A percentile compares a stretch with the other conserved stretches of the same genome.
Conservation (phyloP, 2,113 vertebrate species). For the Malurus melanocephalus region DNA sequence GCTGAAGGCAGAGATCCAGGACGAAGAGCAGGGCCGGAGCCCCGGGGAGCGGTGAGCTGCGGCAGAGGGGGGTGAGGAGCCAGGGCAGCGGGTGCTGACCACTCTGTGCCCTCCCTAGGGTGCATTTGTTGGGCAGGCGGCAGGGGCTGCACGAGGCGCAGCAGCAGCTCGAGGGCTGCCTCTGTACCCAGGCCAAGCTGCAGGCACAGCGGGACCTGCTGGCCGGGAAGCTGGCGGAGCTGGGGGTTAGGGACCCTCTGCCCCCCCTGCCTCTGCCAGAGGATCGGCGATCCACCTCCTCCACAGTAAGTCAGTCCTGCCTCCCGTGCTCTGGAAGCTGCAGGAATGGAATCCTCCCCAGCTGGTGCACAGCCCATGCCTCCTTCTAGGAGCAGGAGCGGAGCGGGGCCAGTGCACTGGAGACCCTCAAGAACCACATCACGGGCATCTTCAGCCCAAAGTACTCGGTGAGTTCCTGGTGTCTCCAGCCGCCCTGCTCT, state of each 20-base stretch:
- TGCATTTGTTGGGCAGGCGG: conserved; percentile 85
- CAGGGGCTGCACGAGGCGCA: conserved; percentile 83
- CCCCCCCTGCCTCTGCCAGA: conserved; percentile 75
- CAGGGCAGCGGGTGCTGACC: rapidly evolving
- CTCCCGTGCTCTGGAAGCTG: rapidly evolving
- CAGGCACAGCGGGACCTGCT: conserved; percentile 83
- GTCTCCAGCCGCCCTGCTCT: neutral
- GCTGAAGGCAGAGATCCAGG: conserved; percentile 79
- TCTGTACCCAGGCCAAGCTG: conserved; percentile 82
- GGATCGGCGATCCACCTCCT: conserved; percentile 73
- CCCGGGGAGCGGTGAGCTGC: conserved; percentile 60
- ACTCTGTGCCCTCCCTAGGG: conserved; percentile 47
- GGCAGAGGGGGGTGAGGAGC: rapidly evolving
- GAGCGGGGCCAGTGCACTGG: conserved; percentile 67
- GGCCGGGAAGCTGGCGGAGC: conserved; percentile 74
- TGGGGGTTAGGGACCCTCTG: conserved; percentile 74
- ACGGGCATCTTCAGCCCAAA: conserved; percentile 85
- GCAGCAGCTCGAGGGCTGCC: conserved; percentile 80
- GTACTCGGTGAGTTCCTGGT: conserved; percentile 73
- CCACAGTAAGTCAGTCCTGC: conserved; percentile 73
- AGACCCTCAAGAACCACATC: conserved; percentile 83
- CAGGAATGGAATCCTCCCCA: neutral
- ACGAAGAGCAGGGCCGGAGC: conserved; percentile 62
- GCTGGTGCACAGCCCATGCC: neutral
- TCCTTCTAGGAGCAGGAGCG: conserved; percentile 73